Evolutionary conservation across 2,113 vertebrate species (phyloP), one percentile per base, ranked within the genome.

Genomic region (Silurus asotus): DNA sequence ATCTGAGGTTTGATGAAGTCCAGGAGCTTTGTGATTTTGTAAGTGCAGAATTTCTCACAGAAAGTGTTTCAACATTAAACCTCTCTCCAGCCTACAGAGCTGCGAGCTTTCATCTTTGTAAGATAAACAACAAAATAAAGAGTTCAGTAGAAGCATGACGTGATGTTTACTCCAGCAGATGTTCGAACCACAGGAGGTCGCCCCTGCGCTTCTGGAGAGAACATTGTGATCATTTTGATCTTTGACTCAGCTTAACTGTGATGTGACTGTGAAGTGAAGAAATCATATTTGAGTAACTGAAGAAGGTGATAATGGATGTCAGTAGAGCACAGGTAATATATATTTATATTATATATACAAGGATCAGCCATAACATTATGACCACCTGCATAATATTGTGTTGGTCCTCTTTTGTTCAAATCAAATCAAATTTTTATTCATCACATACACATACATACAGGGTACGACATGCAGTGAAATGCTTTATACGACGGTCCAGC

Each of bases 161-260:
- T 15, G 48, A 76, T 53, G 13, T 5, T 80, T 8, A 17, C 55
- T 28, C 55, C 55, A 19, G 53, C 53, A 77, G 23, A n/a, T 79
- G 17, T 56, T 49, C 56, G 56, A 55, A 67, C 91, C 93, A 93
- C 93, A 87, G 84, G 93, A 91, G 92, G 93, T 85, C 92, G 58
- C 85, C 58, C 72, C 84, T 86, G 85, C n/a, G 48, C 20, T 64
- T 77, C 45, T 55, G 48, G 59, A 70, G 8, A 37, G n/a, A 14
- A 20, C 8, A 59, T 37, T 23, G n/a, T 64, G 28, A 37, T 7
- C 14, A 0, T 28, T 8, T 19, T 45, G 2, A 9, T 8, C 7
- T 72, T 48, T 5, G 17, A 49, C 45, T 23, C 45, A 37, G 37
- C 37, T 37, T 37, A 2, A 37, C 37, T 72, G 45, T 23, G 8